A percentile compares a stretch with the other conserved stretches of the same genome.
Conservation (phyloP, 2,888 invertebrate species). For the Acanthococcus lagerstroemiae region DNA sequence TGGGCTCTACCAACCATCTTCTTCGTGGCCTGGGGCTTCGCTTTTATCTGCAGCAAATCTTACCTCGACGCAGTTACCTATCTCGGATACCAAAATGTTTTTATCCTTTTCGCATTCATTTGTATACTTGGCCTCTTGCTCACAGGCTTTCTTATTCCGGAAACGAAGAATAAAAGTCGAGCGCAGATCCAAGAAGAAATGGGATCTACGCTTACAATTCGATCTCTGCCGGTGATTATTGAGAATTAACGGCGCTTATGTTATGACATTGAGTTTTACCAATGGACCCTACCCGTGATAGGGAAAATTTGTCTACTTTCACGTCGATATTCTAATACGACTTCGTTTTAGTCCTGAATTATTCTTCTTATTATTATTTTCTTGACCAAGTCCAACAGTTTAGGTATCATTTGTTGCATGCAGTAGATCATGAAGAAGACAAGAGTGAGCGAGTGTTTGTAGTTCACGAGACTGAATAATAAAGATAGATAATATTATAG, state of each 20-base stretch:
- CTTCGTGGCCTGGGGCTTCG: conserved; percentile 18
- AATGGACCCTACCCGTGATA: no score
- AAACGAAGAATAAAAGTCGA: conserved; percentile 35
- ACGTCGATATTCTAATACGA: no score
- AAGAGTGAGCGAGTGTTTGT: no score
- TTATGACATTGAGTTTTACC: neutral
- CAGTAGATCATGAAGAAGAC: no score
- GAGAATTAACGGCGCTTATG: neutral
- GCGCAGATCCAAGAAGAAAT: conserved; percentile 31
- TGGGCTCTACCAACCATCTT: conserved; percentile 26
- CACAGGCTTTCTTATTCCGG: conserved; percentile 34
- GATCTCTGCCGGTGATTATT: conserved; percentile 13
- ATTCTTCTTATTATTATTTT: no score
- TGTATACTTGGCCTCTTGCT: conserved; percentile 34
- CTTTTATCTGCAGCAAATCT: conserved; percentile 20
- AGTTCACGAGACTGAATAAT: no score
- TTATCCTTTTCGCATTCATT: conserved; percentile 31
- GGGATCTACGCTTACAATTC: neutral
- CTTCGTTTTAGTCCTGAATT: no score
- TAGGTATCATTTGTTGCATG: no score
- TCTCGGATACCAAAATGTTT: conserved; percentile 24
- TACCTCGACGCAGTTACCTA: conserved; percentile 1
- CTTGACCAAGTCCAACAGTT: no score
- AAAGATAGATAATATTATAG: no score
- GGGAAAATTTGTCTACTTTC: no score